These are phyloP conservation scores for Cnemophilus loriae DNA, from an alignment of 2,113 vertebrate species.

Conservation along the genomic window DNA sequence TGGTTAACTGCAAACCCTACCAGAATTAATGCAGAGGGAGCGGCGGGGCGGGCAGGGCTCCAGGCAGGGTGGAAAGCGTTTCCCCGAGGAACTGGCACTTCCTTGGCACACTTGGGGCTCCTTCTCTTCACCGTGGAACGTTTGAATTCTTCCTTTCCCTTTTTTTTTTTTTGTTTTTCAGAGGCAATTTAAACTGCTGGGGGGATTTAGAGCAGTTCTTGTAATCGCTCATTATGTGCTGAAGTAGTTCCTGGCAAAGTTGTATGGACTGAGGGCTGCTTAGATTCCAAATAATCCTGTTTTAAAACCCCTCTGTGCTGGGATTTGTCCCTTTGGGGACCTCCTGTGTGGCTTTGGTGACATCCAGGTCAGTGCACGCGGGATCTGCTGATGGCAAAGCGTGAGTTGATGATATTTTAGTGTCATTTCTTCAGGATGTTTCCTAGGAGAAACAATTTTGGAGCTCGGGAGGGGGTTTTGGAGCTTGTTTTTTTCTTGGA, in stretches of 20 bases:
- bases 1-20: background rate
- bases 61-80: background rate
- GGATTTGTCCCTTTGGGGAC: background rate
- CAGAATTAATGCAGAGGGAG: background rate
- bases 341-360: background rate
- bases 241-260: background rate
- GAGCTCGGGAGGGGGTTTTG: background rate
- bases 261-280: background rate
- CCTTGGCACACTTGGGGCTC: background rate
- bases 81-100: background rate
- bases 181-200: background rate
- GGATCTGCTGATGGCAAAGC: too few species aligned
- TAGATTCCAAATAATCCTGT: background rate
- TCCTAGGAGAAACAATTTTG: background rate
- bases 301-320: background rate
- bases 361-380: accelerated
- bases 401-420: accelerated
- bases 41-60: background rate
- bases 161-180: background rate
- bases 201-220: background rate
- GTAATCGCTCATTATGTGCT: background rate
- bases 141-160: background rate
- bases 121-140: background rate
- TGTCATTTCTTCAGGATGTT: accelerated
- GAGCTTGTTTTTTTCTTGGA: background rate